Percentiles rank a stretch among this genome's conserved stretches.
Conservation (phyloP, 2,888 invertebrate genomes). For the Apamea epomidion region DNA sequence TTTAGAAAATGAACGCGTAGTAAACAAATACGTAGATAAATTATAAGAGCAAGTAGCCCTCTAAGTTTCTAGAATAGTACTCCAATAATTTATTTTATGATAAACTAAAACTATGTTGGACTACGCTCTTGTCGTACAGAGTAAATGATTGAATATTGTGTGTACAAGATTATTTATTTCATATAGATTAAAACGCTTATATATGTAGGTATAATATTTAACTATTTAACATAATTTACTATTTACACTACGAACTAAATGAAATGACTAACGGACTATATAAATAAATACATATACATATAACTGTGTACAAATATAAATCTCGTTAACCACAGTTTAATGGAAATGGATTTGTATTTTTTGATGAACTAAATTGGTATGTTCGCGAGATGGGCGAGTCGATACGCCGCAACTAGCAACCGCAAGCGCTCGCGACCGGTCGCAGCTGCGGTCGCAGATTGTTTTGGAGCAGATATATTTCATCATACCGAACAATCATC, state of each 20-base stretch:
- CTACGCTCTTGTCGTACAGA: not conserved
- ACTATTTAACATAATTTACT: not conserved
- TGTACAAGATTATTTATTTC: not conserved
- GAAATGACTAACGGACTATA: not conserved
- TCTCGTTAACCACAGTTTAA: conserved; percentile 8
- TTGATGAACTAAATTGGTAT: conserved; percentile 49
- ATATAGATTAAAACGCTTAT: not conserved
- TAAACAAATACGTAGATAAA: no score
- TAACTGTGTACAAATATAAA: not conserved
- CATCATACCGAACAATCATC: conserved; percentile 64
- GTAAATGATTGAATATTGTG: not conserved
- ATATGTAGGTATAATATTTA: not conserved
- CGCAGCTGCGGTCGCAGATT: conserved; percentile 71
- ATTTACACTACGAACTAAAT: not conserved
- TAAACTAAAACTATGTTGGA: not conserved
- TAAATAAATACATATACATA: not conserved
- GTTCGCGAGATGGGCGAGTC: conserved; percentile 60
- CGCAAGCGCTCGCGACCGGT: conserved; percentile 61
- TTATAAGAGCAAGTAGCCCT: no score
- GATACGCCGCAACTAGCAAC: conserved; percentile 55
- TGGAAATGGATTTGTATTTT: conserved; percentile 47
- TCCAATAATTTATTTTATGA: not conserved
- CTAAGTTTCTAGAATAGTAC: no score
- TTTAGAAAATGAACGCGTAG: not conserved
- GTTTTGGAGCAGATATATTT: conserved; percentile 70